These are phyloP conservation scores for Muricea muricata DNA, from an alignment of 92 coral and sea anemone species.

Conservation along the genomic window DNA sequence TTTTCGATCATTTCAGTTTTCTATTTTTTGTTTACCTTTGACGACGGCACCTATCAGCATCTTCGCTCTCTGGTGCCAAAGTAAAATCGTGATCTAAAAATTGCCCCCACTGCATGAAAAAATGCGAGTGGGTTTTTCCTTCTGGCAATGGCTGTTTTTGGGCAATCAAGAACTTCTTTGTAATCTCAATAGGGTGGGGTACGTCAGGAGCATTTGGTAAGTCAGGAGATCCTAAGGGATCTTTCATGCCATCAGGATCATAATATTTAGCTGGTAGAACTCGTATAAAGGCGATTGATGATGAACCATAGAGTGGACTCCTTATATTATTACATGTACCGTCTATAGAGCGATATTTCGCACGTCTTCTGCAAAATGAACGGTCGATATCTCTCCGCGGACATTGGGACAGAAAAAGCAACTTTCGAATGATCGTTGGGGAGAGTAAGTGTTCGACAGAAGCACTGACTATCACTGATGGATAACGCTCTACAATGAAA, in stretches of 20 bases:
- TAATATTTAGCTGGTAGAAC: conserved; percentile 43
- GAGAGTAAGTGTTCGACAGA: conserved; percentile 29
- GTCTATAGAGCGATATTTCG: conserved; percentile 38
- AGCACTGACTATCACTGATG: conserved; percentile 40
- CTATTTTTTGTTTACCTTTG: background rate
- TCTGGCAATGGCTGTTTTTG: conserved; percentile 11
- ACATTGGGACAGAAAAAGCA: conserved; percentile 8
- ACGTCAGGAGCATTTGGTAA: conserved; percentile 32
- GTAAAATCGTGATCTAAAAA: conserved; percentile 34
- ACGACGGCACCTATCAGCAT: conserved; percentile 29
- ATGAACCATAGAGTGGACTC: conserved; percentile 27
- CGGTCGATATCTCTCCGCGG: conserved; percentile 26
- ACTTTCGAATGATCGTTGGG: conserved; percentile 8
- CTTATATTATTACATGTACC: conserved; percentile 32
- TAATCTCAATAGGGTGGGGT: conserved; percentile 22
- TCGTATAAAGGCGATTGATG: conserved; percentile 13
- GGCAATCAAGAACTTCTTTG: conserved; percentile 13
- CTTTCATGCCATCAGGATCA: conserved; percentile 43
- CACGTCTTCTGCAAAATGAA: conserved; percentile 8
- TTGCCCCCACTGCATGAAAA: conserved; percentile 41
- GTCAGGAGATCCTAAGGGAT: conserved; percentile 43
- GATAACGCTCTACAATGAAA: conserved; percentile 3
- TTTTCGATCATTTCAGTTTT: too few relatives aligned
- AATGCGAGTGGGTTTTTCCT: background rate
- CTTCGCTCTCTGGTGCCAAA: conserved; percentile 39